A percentile compares a stretch with the other conserved stretches of the same genome.
phyloP scores from a whole-genome alignment of 2,797 vertebrate genomes.

The Pachyuromys duprasi region DNA sequence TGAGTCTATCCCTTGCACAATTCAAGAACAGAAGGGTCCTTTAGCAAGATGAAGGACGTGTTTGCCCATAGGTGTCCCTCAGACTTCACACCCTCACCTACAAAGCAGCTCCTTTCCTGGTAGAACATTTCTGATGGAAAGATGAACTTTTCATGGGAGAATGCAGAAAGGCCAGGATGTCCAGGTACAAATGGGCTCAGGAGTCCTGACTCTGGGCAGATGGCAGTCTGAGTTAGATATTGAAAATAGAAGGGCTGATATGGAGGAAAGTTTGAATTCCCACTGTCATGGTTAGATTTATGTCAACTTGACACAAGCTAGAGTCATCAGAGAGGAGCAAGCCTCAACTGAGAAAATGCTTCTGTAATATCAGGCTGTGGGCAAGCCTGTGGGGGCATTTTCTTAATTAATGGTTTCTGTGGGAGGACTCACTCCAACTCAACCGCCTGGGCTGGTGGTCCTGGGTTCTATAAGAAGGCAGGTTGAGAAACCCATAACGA shows the following conservation, averaged over 20 bases:
- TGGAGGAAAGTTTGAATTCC: background rate
- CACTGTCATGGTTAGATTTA: background rate
- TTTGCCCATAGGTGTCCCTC: constrained; percentile 46
- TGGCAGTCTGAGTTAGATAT: background rate
- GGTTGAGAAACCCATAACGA: background rate
- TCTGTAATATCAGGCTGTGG: background rate
- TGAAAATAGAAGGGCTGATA: background rate
- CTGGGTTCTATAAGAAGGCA: background rate
- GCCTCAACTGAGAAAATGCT: background rate
- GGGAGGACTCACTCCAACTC: background rate
- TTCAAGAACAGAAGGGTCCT: background rate
- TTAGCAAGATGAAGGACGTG: background rate
- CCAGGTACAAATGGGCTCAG: background rate
- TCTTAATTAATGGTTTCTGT: background rate
- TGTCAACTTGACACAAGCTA: background rate
- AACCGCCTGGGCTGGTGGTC: background rate
- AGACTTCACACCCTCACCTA: constrained; percentile 16
- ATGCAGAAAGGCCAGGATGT: background rate
- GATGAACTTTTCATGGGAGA: background rate
- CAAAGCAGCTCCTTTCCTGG: background rate
- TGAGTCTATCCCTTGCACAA: constrained; percentile 29
- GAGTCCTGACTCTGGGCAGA: background rate
- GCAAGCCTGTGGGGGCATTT: background rate
- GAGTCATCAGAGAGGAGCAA: background rate
- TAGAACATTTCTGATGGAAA: background rate